Evolutionary conservation across 2,888 invertebrate genomes (phyloP), one percentile per base, ranked within the genome.

Genomic region (Pomacea canaliculata): DNA sequence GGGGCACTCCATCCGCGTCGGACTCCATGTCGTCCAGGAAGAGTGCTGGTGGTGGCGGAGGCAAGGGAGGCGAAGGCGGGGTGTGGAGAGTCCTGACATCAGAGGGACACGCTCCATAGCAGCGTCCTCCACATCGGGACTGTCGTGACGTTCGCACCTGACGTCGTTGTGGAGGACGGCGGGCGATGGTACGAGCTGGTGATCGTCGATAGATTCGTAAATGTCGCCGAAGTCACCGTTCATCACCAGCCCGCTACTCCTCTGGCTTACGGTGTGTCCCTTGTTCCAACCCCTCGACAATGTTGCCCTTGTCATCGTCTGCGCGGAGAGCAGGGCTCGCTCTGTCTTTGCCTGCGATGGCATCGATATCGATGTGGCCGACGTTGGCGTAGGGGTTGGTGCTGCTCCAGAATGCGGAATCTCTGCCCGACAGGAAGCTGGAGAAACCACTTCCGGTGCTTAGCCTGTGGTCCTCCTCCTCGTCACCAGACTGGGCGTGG

Each of bases 1-100:
- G 82, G 73, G 84, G 83, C 51, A 82, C 79, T 19, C 80, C 80
- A 12, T 81, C 77, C 12, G 84, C 66, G 59, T 80, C 69, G 19
- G 78, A 76, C n/a, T 46, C 65, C 9, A 71, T 37, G 59, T 75
- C 67, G 73, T 79, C 70, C 2, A 56, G 37, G 16, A 67, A 48
- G 23, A 46, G 18, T n/a, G 77, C 70, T 16, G 76, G 60, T 46
- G 77, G 60, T 73, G 80, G 49, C 78, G 71, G 27, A 67, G 81
- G 60, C 67, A 73, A 46, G 19, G 73, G 68, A 16, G 62, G 63
- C 5, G 75, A 71, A 23, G 65, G 68, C 12, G 68, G 49, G 74
- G 71, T 18, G 70, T 63, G 7, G 27, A 5, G 12, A 19, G 63
- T 19, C 12, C 2, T 19, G 16, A 5, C 23, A 23, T 27, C 23